These are phyloP conservation scores for Plecotus auritus DNA, from an alignment of 2,113 vertebrate species.

Conservation along the genomic window DNA sequence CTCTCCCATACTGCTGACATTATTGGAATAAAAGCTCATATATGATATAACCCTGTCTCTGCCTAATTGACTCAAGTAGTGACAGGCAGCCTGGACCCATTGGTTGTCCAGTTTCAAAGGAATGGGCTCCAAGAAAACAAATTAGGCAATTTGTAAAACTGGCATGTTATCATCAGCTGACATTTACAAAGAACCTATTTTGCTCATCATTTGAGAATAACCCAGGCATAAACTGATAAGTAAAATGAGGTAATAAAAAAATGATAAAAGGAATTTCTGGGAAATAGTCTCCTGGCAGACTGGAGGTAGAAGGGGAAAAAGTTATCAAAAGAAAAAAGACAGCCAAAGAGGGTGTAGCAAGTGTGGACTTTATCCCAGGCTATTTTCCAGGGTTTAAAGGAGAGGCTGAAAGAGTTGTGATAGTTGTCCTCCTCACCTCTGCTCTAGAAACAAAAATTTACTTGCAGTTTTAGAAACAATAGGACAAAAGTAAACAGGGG, in stretches of 20 bases:
- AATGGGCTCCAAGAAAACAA: not conserved
- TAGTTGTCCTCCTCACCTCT: not conserved
- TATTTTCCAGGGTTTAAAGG: not conserved
- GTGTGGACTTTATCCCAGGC: not conserved
- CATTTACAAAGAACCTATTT: not conserved
- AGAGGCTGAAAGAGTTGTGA: not conserved
- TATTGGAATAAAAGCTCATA: too few species aligned
- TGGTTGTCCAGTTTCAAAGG: not conserved
- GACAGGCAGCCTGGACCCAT: too few species aligned
- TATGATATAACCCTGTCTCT: too few species aligned
- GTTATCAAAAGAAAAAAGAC: slow-evolving; percentile 30
- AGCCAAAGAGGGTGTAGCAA: slow-evolving; percentile 15
- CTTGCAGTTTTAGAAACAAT: not conserved
- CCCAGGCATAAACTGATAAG: not conserved
- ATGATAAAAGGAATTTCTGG: slow-evolving; percentile 3
- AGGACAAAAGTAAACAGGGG: slow-evolving; percentile 22
- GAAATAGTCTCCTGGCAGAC: not conserved
- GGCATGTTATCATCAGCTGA: not conserved
- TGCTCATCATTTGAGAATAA: not conserved
- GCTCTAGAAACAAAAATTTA: slow-evolving; percentile 1
- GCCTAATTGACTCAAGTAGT: too few species aligned
- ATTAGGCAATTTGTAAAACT: not conserved
- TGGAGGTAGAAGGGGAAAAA: not conserved
- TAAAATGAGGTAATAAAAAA: slow-evolving; percentile 12
- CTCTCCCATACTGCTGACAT: too few species aligned